Evolutionary conservation across 2,113 vertebrate species (phyloP), one percentile per base, ranked within the genome.

Genomic region (Pycnonotus jocosus): DNA sequence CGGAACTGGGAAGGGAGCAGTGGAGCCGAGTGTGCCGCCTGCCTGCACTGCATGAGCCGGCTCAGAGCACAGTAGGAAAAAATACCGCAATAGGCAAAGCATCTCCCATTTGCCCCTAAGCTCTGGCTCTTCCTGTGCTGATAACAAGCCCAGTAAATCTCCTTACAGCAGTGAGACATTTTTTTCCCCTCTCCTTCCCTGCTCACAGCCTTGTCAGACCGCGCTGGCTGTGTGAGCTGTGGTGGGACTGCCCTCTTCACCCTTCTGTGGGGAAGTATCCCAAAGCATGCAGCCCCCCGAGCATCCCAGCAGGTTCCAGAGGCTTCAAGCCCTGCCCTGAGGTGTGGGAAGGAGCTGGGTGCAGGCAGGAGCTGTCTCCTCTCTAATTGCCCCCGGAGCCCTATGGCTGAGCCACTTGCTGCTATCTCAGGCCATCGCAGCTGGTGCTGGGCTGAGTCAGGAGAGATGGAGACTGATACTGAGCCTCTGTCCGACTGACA

Each of bases 41-140:
- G 83, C 54, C 85, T 31, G 51, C 0, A 1, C 85, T 0, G 7
- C 0, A 3, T 5, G 15, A 84, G 40, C 62, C 19, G 0, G 44
- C 53, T 54, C 23, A 28, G 80, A 76, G 82, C 62, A 4, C 23
- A 2, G 77, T 91, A 94, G 94, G 95, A 95, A 95, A 96, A 96
- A 93, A 92, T 60, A 93, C 68, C 20, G 47, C 94, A 95, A 90
- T 61, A 90, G 71, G 90, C 74, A 88, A 96, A 95, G 90, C 88
- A 95, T 94, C 93, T 93, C 87, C 48, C 76, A 1, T 96, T 95
- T 95, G 54, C 94, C 89, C 81, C 93, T 95, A 70, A 95, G 94
- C 95, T 82, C 91, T 21, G 6, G 89, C 91, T 95, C 93, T 91
- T 95, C 93, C 94, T 92, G 78, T 91, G 89, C 94, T 97, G 94